phyloP scores from a whole-genome alignment of 1,140 invertebrate species.

The Cecropterus lyciades region DNA sequence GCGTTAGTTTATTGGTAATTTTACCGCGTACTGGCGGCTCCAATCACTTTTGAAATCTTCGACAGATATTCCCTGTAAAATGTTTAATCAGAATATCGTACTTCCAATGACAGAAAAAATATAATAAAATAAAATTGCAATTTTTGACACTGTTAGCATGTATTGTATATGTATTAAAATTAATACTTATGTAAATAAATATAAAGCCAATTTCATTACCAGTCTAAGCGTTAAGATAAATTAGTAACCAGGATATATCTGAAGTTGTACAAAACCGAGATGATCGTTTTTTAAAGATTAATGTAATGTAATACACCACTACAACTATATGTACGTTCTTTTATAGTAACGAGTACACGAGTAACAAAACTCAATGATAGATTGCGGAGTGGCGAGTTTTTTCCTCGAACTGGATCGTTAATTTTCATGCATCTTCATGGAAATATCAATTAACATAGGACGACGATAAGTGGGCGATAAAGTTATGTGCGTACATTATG shows the following conservation, averaged over 20 bases:
- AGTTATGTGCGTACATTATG: slow-evolving; percentile 30
- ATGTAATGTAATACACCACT: neutral
- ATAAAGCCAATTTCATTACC: too few species aligned
- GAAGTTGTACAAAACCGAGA: too few species aligned
- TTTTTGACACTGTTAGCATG: too few species aligned
- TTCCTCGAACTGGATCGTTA: slow-evolving; percentile 7
- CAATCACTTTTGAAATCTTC: neutral
- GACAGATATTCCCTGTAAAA: too few species aligned
- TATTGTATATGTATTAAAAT: too few species aligned
- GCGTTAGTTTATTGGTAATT: neutral
- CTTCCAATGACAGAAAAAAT: too few species aligned
- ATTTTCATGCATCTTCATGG: slow-evolving; percentile 14
- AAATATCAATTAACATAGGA: slow-evolving; percentile 25
- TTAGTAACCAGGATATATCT: too few species aligned
- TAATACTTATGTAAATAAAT: too few species aligned
- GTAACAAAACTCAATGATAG: slow-evolving; percentile 2
- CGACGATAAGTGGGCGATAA: slow-evolving; percentile 27
- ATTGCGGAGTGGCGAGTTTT: neutral
- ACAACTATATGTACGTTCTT: neutral
- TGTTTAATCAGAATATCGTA: too few species aligned
- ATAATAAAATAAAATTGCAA: too few species aligned
- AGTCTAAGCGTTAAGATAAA: too few species aligned
- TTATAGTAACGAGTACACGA: neutral
- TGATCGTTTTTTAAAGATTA: too few species aligned
- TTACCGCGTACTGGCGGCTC: neutral